Evolutionary conservation across 1,140 invertebrate genomes (phyloP), one percentile per base, ranked within the genome.

Genomic region (Pseudachorutes palmiensis): DNA sequence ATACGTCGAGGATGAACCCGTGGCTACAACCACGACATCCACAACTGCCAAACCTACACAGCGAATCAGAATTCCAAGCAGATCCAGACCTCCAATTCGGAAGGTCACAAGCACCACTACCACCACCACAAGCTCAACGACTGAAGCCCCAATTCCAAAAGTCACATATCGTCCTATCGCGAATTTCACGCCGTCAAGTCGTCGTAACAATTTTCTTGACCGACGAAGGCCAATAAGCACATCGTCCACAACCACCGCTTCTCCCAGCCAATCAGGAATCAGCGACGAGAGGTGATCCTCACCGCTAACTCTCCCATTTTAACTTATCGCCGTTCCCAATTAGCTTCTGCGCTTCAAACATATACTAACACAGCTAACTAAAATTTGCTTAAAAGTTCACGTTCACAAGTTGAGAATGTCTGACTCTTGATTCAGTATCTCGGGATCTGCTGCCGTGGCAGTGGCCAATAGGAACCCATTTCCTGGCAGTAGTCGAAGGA

Each of bases 51-150:
- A 60, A 60, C 58, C 58, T 29, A 31, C 3, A 22, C 26, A 30
- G 12, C 24, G 26, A 14, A 2, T 29, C 2, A 5, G 58, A 22
- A 22, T 29, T 14, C 3, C 26, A 5, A 22, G 5, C 14, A 28
- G 26, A 30, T 9, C 58, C 3, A 22, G 26, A 12, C 30, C 59
- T 0, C 26, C 29, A 55, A 49, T 57, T 12, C n/a, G n/a, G n/a
- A 67, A n/a, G 28, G 36, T 58, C 0, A n/a, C 66, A 0, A 51
- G 29, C 5, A 48, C 48, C 19, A 70, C 68, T 19, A 70, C 60
- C 28, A 77, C 80, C 67, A 68, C 78, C 61, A 74, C 79, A 19
- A 76, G 78, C 32, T 74, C 76, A 1, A 76, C 78, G 61, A 76
- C 77, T 0, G 61, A 55, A 29, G 57, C 41, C 28, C 5, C 48